Evolutionary conservation across 2,888 invertebrate species (phyloP), one percentile per base, ranked within the genome.

Genomic region (Mechanitis mazaeus): DNA sequence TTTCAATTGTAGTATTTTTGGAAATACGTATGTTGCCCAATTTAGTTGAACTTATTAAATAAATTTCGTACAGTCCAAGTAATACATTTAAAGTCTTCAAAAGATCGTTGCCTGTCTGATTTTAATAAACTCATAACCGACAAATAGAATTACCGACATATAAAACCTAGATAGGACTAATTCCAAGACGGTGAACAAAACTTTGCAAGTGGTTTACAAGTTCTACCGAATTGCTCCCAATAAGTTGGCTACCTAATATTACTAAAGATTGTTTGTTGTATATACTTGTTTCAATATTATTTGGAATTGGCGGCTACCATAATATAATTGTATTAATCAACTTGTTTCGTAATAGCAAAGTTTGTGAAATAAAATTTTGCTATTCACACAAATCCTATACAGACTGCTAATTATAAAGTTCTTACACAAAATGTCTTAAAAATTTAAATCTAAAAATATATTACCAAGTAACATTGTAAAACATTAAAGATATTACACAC

Each of bases 171-270:
- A 31, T 31, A 50, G 50, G 50, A 38, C 54, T 53, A 64, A 66
- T 62, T 56, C 59, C 55, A 57, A 64, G 65, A 66, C 53, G 54
- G 56, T 55, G 53, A 46, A 55, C 53, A 54, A 56, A 68, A 70
- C 64, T 70, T 62, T n/a, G 60, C 45, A 61, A 65, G 61, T 70
- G 65, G 63, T 62, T 66, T 66, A 62, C 55, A 62, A 70, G 68
- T 65, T 69, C 56, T 58, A 55, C 58, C 42, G 61, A 64, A 65
- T 58, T 67, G 55, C 55, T 60, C 60, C 58, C 61, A 67, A 64
- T 60, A 66, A 64, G 59, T 66, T 66, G 50, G 53, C 58, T 63
- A 47, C 50, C 57, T 64, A 64, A 61, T 63, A 62, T 61, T 59
- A 59, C 55, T 60, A 62, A 58, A 66, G 53, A 64, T 66, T 66